These are phyloP conservation scores for Laspeyria flexula DNA, from an alignment of 2,888 invertebrate species.

Conservation along the genomic window DNA sequence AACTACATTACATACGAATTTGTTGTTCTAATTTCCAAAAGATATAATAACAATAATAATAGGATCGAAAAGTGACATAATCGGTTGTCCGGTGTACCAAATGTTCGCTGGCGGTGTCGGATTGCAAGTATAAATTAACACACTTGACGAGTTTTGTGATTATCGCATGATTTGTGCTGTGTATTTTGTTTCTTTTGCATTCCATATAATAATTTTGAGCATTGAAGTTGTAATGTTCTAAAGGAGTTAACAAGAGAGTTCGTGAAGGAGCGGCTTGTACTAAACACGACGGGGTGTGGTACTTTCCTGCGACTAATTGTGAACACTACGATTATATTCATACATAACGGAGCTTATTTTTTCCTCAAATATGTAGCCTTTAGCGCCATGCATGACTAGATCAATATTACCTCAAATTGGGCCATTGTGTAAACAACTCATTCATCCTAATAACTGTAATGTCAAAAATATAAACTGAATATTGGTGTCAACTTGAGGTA, in stretches of 20 bases:
- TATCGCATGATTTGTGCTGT: constrained; percentile 67
- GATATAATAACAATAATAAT: no score
- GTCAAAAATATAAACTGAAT: no score
- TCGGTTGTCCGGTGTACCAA: not conserved
- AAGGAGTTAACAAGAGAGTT: constrained; percentile 26
- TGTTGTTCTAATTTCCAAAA: not conserved
- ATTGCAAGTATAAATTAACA: constrained; percentile 55
- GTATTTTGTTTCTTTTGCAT: constrained; percentile 56
- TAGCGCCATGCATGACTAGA: constrained; percentile 44
- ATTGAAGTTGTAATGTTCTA: constrained; percentile 13
- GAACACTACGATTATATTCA: constrained; percentile 13
- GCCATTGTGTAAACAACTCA: constrained; percentile 4
- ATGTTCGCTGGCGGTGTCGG: constrained; percentile 59
- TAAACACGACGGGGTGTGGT: constrained; percentile 36
- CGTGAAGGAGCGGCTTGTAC: constrained; percentile 29
- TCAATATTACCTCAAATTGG: constrained; percentile 29
- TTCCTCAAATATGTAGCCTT: constrained; percentile 30
- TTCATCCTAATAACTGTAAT: no score
- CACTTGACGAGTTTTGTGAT: constrained; percentile 57
- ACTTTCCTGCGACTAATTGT: constrained; percentile 30
- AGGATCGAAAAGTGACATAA: not conserved
- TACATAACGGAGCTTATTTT: constrained; percentile 34
- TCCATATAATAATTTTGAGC: constrained; percentile 37
- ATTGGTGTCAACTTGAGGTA: constrained; percentile 32
- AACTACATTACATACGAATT: not conserved